Evolutionary conservation across 1,140 invertebrate genomes (phyloP).

Genomic region (Sesamia nonagrioides): DNA sequence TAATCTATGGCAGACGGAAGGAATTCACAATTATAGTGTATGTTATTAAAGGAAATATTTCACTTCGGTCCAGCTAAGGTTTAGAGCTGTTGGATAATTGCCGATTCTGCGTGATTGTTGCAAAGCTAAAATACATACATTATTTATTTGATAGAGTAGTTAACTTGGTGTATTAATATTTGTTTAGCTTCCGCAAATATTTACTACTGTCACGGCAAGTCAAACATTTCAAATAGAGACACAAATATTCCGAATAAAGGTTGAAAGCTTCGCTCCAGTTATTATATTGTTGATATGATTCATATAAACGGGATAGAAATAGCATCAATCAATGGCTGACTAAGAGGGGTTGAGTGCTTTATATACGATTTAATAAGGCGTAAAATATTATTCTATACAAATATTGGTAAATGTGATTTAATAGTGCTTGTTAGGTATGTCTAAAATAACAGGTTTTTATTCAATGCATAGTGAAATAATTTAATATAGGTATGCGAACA

Average conservation of each 20-base stretch:
- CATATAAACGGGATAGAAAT: no score
- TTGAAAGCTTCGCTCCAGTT: not conserved
- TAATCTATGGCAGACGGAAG: conserved; percentile 35
- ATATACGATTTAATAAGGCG: no score
- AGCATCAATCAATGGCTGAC: no score
- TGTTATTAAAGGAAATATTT: conserved; percentile 50
- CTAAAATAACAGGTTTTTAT: no score
- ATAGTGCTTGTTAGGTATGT: no score
- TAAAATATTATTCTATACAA: no score
- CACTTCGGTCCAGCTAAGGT: conserved; percentile 22
- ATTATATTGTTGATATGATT: not conserved
- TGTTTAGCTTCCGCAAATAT: not conserved
- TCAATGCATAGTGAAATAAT: no score
- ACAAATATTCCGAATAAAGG: not conserved
- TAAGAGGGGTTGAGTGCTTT: no score
- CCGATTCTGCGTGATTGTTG: conserved; percentile 45
- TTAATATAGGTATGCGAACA: no score
- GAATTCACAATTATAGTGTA: conserved; percentile 49
- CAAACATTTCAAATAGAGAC: not conserved
- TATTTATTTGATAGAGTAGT: conserved; percentile 23
- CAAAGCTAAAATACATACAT: conserved; percentile 23
- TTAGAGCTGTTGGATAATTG: conserved; percentile 42
- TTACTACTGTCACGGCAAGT: not conserved
- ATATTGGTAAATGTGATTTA: no score
- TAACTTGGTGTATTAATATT: not conserved